Base-by-base conservation (phyloP, 2,888 invertebrate genomes). In the Neocrepidodera transversa region DNA sequence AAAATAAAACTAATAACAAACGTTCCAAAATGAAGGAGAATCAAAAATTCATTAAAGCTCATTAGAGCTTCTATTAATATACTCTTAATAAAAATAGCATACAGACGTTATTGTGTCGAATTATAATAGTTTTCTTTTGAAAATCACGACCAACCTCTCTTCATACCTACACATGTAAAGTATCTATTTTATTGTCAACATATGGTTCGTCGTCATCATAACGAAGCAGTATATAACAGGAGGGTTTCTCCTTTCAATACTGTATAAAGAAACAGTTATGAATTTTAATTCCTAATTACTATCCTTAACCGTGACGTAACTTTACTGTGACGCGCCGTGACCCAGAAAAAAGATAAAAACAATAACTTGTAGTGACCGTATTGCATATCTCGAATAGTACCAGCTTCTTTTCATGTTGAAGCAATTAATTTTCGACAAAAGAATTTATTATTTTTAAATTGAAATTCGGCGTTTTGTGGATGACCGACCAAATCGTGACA, bases 281-380 rank as follows among this genome's bases (percentile, higher is more conserved):
- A 52, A 52, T 52, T 52, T 52, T 43, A 52, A 52, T 52, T 30
- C 38, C 30, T 52, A 52, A 52, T 52, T 52, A 52, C 32, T 13
- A 52, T 52, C 42, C 42, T 32, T 28, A 43, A 32, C 43, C 52
- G 43, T 52, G 52, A 52, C 52, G 42, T 32, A 20, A 43, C 23
- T 42, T 32, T 43, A 52, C 43, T 42, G 43, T 52, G 20, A 23
- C 17, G 13, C 30, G 42, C 32, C 32, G 32, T 52, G 52, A 52
- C 52, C 52, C 52, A 52, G 52, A 52, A 52, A 52, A 17, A 43
- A 3, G 11, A 23, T 4, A 38, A 43, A 43, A 43, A 26, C 43
- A 43, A 43, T 43, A 20, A 42, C 38, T 4, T 17, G 14, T 40
- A 40, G 40, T 18, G 40, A 11, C n/a, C 11, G 14, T 32, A 13